Evolutionary conservation across 2,113 vertebrate genomes (phyloP), one percentile per base, ranked within the genome.

Genomic region (Sisor rabdophorus): DNA sequence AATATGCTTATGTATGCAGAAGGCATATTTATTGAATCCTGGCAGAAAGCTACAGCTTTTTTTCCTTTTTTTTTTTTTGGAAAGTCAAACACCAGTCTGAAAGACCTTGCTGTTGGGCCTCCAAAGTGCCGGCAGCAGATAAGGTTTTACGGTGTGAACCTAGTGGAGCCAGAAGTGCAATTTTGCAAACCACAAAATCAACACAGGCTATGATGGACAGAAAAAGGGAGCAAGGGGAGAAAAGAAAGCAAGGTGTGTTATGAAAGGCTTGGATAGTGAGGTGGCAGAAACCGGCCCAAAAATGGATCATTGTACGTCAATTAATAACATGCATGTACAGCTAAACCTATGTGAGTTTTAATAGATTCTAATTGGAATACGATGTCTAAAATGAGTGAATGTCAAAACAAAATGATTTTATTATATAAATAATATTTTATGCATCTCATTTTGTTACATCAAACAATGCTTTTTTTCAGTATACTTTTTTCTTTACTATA

Each of bases 161-260:
- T 78, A 77, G 69, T 86, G 90, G 92, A 93, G 92, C 92, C 90
- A 84, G 91, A 69, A 88, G 91, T 92, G 90, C 90, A 91, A 89
- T 94, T 95, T 93, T 87, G 88, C 86, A 93, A 95, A 93, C 91
- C 92, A 92, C 93, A 94, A 93, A 92, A 92, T 94, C 93, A 95
- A 95, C 94, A 95, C 91, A 91, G 91, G 89, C 90, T 13, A 89
- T 92, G 78, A 73, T 63, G 79, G 73, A 77, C 75, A 77, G 73
- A 73, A 82, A 52, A 69, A 70, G 58, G n/a, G 61, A 77, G 90
- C 53, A 44, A 8, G 48, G 52, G 59, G 50, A 59, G 59, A 74
- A 76, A 79, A 67, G 75, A 75, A 79, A 76, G 78, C 72, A 67
- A 71, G 65, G 72, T 63, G 75, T 79, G 79, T 82, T 79, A 79